Base-by-base conservation (phyloP, 2,113 vertebrate genomes). In the Nesogale talazaci region DNA sequence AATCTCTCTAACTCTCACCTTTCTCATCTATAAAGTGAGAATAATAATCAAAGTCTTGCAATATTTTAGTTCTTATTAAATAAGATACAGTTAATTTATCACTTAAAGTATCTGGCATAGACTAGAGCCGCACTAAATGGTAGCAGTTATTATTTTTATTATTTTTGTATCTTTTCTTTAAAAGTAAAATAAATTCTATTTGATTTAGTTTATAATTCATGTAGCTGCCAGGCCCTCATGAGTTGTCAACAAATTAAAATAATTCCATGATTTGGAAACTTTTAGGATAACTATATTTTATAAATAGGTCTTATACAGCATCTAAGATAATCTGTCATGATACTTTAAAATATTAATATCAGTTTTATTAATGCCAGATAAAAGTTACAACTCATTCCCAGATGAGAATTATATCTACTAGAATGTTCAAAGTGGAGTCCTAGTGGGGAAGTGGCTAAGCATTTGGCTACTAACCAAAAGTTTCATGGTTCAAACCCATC, bases 131-230 rank as follows among this genome's bases (percentile, higher is more conserved):
- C 22, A 72, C 69, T 40, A 72, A 80, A 75, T 77, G 12, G 3
- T 77, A 72, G 9, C 52, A 46, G 10, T 86, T 46, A 8, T 56
- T 75, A 42, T 10, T 91, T 88, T 88, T 82, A 67, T 85, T 88
- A 46, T 31, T 5, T 61, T 61, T 61, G 59, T 61, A 22, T 22
- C 22, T 16, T 89, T n/a, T 84, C 36, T 93, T 84, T 69, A 87
- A 82, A 86, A 72, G 36, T 90, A 83, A 82, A 96, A 78, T 80
- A 86, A 61, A 23, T 61, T 61, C 57, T 85, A 6, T 90, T 20
- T 93, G 70, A 77, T 59, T 87, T 56, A 78, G 3, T 91, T 65
- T 89, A 38, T 93, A 78, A 31, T 80, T 19, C 17, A 46, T 89
- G 1, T 80, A 75, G 6, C 57, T 88, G 34, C 38, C 61, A n/a